Percentiles rank a stretch among this genome's conserved stretches.
Conservation (phyloP, 2,888 invertebrate species). For the Bursaphelenchus okinawaensis region DNA sequence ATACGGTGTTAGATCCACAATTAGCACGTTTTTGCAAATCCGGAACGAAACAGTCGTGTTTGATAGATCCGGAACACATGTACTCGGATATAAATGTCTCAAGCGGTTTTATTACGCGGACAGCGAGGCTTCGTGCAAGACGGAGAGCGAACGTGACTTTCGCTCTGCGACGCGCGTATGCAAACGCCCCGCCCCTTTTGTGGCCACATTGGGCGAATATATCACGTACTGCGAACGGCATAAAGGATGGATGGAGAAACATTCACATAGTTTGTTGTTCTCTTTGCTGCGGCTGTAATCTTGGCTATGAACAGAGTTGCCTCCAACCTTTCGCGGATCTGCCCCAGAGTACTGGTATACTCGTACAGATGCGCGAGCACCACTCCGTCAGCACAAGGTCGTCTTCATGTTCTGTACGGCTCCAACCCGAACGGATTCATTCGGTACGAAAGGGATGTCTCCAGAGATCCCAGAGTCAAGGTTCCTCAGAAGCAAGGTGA, state of each 20-base stretch:
- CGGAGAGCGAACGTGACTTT: background rate
- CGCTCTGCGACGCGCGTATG: background rate
- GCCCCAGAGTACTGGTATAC: background rate
- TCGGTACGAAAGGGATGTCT: conserved; percentile 46
- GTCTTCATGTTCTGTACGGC: background rate
- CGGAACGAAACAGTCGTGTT: background rate
- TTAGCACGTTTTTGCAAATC: background rate
- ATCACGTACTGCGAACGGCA: background rate
- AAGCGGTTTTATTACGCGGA: background rate
- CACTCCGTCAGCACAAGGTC: background rate
- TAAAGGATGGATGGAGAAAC: background rate
- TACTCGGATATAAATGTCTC: background rate
- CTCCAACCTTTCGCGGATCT: background rate
- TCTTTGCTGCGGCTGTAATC: background rate
- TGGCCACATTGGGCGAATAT: conserved; percentile 1
- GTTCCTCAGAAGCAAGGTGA: conserved; percentile 49
- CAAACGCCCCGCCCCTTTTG: background rate
- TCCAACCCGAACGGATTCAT: conserved; percentile 35
- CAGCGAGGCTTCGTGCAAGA: background rate
- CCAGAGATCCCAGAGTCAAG: conserved; percentile 42
- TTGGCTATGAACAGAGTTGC: background rate
- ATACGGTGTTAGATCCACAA: no score
- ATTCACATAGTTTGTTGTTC: background rate
- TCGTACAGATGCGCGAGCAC: background rate
- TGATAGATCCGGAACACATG: no score